Evolutionary conservation across 2,888 invertebrate species (phyloP), one percentile per base, ranked within the genome.

Genomic region (Aelia acuminata): DNA sequence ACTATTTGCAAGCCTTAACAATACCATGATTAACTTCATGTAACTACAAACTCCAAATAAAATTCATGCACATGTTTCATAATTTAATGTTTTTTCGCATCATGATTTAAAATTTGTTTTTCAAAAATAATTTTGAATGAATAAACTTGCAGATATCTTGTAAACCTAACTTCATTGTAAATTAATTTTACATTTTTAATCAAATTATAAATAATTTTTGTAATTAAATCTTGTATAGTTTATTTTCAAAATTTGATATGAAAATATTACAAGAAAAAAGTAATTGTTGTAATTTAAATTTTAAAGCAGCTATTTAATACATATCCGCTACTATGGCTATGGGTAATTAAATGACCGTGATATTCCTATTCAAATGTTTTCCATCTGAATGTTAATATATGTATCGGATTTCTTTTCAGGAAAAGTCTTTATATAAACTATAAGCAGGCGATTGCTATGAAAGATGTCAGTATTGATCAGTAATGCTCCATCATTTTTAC

Each of bases 401-500:
- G n/a, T 87, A 85, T 89, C 48, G 89, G 89, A 87, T 89, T 89
- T 89, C 84, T 89, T 89, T 89, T 89, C 89, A 89, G 89, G 89
- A 89, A 88, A 89, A 89, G 84, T 89, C 89, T 89, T 89, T 88
- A 89, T 89, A 89, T 89, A 88, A 84, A 84, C 88, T 88, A 88
- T 88, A 75, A 63, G 53, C 84, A 88, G 63, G 84, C 53, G 84
- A 57, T 31, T 88, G 57, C 53, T n/a, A 88, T 88, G 88, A 88
- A 88, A 88, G 88, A 88, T 88, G 88, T 84, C 88, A 75, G n/a
- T 84, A 84, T 57, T 75, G 63, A 84, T 88, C 57, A 84, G 39
- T 53, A 57, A 49, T 50, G 49, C 88, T 63, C n/a, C 84, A 57
- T 84, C 88, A 57, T 84, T 53, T 53, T 80, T 20, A 48, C 50